phyloP scores from a whole-genome alignment of 2,797 vertebrate species.

The Melanotaenia nigrans region DNA sequence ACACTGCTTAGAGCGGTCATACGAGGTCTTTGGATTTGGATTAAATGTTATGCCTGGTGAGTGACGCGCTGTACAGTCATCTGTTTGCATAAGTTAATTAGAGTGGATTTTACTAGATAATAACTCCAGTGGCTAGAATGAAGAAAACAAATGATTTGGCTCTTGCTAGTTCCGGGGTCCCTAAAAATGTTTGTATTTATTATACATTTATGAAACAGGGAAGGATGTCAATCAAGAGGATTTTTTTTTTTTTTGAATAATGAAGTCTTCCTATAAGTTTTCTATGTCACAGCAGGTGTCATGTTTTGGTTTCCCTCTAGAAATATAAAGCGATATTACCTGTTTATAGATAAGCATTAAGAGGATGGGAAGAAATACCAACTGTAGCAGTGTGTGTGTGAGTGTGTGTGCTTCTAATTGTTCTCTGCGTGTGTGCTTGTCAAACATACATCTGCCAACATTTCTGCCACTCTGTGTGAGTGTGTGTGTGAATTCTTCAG shows the following conservation, averaged over 20 bases:
- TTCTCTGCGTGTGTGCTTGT: slow-evolving; percentile 30
- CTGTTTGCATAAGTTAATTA: slow-evolving; percentile 30
- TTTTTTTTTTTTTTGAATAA: not conserved
- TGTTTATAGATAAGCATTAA: slow-evolving; percentile 34
- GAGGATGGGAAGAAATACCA: slow-evolving; percentile 41
- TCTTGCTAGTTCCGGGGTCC: not conserved
- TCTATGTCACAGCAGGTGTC: not conserved
- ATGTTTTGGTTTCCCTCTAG: slow-evolving; percentile 26
- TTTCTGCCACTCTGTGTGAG: slow-evolving; percentile 10
- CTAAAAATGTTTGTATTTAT: not conserved
- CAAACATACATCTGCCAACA: slow-evolving; percentile 38
- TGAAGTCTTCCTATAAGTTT: not conserved
- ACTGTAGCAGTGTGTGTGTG: slow-evolving; percentile 20
- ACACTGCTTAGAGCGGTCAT: not conserved
- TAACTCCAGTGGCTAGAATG: not conserved
- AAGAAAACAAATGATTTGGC: slow-evolving; percentile 9
- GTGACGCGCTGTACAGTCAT: not conserved
- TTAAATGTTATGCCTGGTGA: slow-evolving; percentile 11
- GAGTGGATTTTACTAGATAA: slow-evolving; percentile 14
- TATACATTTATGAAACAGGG: not conserved
- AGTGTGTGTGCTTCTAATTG: slow-evolving; percentile 32
- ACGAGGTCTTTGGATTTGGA: slow-evolving; percentile 13
- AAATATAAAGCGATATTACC: slow-evolving; percentile 31
- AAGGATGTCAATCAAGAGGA: not conserved
- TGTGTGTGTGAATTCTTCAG: slow-evolving; percentile 62